Evolutionary conservation across 2,888 invertebrate genomes (phyloP).

Genomic region (Operophtera brumata): DNA sequence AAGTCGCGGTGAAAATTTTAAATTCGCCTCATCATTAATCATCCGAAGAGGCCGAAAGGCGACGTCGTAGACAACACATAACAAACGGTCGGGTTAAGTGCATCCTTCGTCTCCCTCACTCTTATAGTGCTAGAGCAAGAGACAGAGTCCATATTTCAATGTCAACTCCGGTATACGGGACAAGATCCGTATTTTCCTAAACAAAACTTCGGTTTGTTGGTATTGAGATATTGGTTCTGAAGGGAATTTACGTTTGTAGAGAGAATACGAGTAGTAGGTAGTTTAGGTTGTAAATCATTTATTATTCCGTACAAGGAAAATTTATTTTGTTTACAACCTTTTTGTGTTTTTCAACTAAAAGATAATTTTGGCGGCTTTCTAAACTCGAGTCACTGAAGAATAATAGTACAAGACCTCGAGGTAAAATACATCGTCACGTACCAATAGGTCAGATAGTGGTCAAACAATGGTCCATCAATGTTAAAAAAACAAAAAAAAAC

Average conservation of each 20-base stretch:
- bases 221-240: conserved; percentile 32
- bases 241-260: conserved; percentile 22
- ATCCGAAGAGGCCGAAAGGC: conserved; percentile 55
- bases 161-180: conserved; percentile 58
- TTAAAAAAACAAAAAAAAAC: too few relatives aligned
- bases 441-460: too few relatives aligned
- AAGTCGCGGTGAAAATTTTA: conserved; percentile 49
- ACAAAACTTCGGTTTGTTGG: conserved; percentile 44
- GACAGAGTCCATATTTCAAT: conserved; percentile 55
- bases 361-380: not conserved
- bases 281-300: conserved; percentile 8
- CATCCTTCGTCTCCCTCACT: conserved; percentile 41
- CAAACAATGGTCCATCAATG: too few relatives aligned
- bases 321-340: not conserved
- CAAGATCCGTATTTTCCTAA: conserved; percentile 57
- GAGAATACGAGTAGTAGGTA: not conserved
- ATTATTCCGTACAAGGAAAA: not conserved
- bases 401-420: too few relatives aligned
- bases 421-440: too few relatives aligned
- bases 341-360: too few relatives aligned
- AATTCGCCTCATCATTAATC: conserved; percentile 62
- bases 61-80: conserved; percentile 58
- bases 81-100: conserved; percentile 58
- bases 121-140: conserved; percentile 36
- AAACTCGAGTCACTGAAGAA: too few relatives aligned